Percentiles rank a stretch among this genome's conserved stretches.
These are phyloP conservation scores for Chlorodrepanis virens DNA, from an alignment of 2,113 vertebrate species.

Conservation along the genomic window DNA sequence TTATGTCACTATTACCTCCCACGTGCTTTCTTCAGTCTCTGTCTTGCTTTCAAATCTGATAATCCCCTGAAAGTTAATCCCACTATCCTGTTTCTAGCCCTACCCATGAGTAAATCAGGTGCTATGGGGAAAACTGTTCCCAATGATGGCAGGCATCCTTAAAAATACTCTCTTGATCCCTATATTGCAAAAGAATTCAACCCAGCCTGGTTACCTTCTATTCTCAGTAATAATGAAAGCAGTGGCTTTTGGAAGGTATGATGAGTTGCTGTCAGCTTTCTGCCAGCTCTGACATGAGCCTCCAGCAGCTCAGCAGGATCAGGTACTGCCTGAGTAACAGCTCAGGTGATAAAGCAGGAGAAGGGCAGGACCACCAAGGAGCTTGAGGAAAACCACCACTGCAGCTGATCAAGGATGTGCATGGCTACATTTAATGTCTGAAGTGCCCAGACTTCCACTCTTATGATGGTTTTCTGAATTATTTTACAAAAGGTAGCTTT, in stretches of 20 bases:
- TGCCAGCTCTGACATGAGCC: not conserved
- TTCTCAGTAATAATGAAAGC: not conserved
- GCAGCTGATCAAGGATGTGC: accelerated
- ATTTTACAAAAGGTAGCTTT: not conserved
- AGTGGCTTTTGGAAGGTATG: not conserved
- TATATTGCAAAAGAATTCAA: not conserved
- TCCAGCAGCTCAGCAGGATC: not conserved
- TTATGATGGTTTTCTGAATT: not conserved
- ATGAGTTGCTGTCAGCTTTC: not conserved
- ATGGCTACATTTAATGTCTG: not conserved
- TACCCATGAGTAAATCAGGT: not conserved
- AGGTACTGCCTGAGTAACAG: not conserved
- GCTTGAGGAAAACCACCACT: accelerated
- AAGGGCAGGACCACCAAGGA: not conserved
- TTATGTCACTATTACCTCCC: not conserved
- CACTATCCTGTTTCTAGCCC: not conserved
- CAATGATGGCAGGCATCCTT: not conserved
- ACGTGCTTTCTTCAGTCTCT: not conserved
- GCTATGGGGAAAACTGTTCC: not conserved
- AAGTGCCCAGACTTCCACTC: not conserved
- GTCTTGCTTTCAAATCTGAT: not conserved
- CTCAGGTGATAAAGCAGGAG: not conserved
- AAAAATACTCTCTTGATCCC: not conserved
- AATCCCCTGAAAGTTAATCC: not conserved
- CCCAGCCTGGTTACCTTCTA: not conserved